These are phyloP conservation scores for Alentia gelatinosa DNA, from an alignment of 2,888 invertebrate species.

Conservation along the genomic window DNA sequence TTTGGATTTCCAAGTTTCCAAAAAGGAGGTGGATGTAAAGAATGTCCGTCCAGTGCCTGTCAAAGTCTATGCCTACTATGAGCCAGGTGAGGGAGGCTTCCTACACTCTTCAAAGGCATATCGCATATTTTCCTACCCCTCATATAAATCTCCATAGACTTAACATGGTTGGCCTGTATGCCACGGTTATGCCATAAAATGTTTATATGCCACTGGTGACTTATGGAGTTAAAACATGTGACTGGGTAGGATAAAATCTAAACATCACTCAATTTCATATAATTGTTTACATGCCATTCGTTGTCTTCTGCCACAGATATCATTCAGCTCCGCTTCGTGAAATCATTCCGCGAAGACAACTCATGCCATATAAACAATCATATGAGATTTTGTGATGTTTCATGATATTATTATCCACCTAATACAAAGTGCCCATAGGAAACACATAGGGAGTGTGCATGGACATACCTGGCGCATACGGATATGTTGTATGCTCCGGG, in stretches of 20 bases:
- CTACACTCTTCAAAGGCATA: neutral
- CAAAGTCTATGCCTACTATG: constrained; percentile 1
- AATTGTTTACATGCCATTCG: neutral
- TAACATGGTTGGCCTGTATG: too few species aligned
- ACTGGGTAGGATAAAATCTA: neutral
- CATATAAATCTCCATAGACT: too few species aligned
- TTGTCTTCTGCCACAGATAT: too few species aligned
- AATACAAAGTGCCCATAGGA: too few species aligned
- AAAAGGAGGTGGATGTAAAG: neutral
- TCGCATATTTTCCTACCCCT: neutral
- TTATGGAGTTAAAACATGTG: neutral
- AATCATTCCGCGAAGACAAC: too few species aligned
- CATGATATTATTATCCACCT: too few species aligned
- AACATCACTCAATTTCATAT: neutral
- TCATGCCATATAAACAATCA: too few species aligned
- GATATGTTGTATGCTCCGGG: too few species aligned
- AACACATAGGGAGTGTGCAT: too few species aligned
- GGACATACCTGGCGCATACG: too few species aligned
- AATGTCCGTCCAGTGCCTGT: neutral
- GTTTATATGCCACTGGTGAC: neutral
- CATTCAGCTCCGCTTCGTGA: too few species aligned
- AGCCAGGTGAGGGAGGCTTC: neutral
- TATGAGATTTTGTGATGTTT: too few species aligned
- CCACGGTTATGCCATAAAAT: neutral
- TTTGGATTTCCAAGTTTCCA: neutral